Evolutionary conservation across 2,797 vertebrate species (phyloP).

Genomic region (Malacoraja senta): DNA sequence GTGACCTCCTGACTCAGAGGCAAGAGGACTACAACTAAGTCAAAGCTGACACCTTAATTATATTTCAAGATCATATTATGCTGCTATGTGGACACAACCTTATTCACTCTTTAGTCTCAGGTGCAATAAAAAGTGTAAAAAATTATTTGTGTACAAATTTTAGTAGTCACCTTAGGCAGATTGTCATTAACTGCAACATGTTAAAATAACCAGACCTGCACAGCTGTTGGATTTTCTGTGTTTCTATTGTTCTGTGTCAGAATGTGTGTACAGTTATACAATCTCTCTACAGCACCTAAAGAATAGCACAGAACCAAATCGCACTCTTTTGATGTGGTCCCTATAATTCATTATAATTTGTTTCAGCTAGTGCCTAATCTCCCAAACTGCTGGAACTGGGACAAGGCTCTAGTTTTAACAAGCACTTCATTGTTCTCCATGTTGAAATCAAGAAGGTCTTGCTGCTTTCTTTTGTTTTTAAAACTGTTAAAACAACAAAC

Average conservation of each 20-base stretch:
- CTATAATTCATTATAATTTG: slow-evolving; percentile 40
- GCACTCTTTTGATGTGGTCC: slow-evolving; percentile 45
- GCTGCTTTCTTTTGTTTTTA: slow-evolving; percentile 28
- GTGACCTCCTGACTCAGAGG: not conserved
- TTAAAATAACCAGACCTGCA: not conserved
- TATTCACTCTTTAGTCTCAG: not conserved
- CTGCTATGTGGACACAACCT: not conserved
- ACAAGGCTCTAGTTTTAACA: slow-evolving; percentile 44
- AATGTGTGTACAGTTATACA: slow-evolving; percentile 35
- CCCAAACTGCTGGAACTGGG: slow-evolving; percentile 42
- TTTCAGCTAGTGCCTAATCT: rapidly evolving
- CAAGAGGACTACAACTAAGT: not conserved
- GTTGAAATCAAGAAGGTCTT: slow-evolving; percentile 34
- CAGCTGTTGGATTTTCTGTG: slow-evolving; percentile 26
- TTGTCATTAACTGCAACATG: slow-evolving; percentile 10
- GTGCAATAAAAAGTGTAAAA: slow-evolving; percentile 21
- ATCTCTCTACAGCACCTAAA: slow-evolving; percentile 28
- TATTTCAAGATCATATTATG: slow-evolving; percentile 11
- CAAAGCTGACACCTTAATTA: slow-evolving; percentile 16
- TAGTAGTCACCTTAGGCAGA: slow-evolving; percentile 14
- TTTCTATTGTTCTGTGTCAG: slow-evolving; percentile 20
- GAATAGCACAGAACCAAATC: slow-evolving; percentile 44
- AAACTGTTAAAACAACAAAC: slow-evolving; percentile 22
- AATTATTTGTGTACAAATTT: not conserved
- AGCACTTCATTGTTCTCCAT: slow-evolving; percentile 49